Base-by-base conservation (phyloP, 2,888 invertebrate species). In the Boloria euphrosyne region DNA sequence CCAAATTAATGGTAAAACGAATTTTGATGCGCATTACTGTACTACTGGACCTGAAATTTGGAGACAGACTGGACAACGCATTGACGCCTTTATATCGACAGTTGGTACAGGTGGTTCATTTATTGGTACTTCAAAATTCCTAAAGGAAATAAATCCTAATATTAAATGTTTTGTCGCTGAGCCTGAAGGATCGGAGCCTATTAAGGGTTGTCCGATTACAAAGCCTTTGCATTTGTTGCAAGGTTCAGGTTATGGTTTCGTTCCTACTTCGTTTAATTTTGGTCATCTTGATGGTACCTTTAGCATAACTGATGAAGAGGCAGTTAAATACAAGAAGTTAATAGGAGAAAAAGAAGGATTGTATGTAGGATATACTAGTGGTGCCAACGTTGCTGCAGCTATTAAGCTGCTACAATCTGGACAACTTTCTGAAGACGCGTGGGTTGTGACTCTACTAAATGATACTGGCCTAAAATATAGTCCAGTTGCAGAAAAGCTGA, bases 21-120 rank as follows among this genome's bases (percentile, higher is more conserved):
- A 91, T 66, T 74, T 83, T 2, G 75, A 80, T 0, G 79, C 91
- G 0, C 91, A 92, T 75, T 92, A 91, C 70, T 68, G 76, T n/a
- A 82, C 84, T 1, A 92, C 91, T 0, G 91, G 91, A 0, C 91
- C 91, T 2, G 91, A 92, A 73, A 91, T 92, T 69, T 92, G 91
- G 91, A 81, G 76, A 59, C 91, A 92, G 69, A 89, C 90, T 5
- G 91, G 91, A 13, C 84, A 89, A 16, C 87, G 74, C 3, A 83
- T 92, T 2, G 90, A 92, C 59, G 91, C 82, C 1, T 91, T 90
- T 65, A 78, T 91, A 7, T 88, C 88, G 0, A 83, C 89, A 3
- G 86, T 90, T 1, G 91, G 91, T 2, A 92, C 91, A 0, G 87
- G 87, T 0, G 91, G 91, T 0, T 89, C 90, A 0, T 91, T 91